Percentiles rank a stretch among this genome's conserved stretches.
phyloP scores from a whole-genome alignment of 2,797 vertebrate genomes.

The Lagocephalus sceleratus region DNA sequence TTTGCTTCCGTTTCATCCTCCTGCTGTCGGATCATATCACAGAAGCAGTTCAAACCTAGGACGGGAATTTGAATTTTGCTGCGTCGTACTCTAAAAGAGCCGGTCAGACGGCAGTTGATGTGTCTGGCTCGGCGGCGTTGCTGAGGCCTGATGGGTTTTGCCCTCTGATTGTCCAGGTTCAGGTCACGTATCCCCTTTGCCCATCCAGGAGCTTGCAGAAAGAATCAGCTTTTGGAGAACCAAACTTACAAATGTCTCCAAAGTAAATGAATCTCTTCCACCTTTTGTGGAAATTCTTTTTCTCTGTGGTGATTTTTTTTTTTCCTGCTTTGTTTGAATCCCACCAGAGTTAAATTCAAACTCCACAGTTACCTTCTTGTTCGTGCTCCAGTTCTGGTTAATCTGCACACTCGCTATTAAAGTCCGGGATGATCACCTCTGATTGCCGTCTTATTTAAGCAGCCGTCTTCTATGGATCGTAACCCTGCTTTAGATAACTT shows the following conservation, averaged over 20 bases:
- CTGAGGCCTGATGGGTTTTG: no score
- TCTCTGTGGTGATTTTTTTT: not conserved
- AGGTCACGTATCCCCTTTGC: no score
- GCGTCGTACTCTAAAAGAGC: constrained; percentile 25
- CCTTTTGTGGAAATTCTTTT: no score
- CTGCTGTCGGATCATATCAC: constrained; percentile 19
- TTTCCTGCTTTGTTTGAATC: constrained; percentile 20
- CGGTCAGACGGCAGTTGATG: constrained; percentile 28
- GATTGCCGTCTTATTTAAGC: constrained; percentile 30
- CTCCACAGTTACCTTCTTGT: constrained; percentile 10
- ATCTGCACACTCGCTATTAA: constrained; percentile 53
- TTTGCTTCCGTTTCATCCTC: constrained; percentile 15
- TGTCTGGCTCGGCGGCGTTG: constrained; percentile 18
- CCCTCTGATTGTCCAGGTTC: no score
- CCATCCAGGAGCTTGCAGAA: no score
- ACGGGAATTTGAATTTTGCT: constrained; percentile 37
- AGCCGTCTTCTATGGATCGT: constrained; percentile 50
- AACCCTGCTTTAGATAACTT: constrained; percentile 67
- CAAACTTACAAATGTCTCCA: no score
- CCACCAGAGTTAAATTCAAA: constrained; percentile 17
- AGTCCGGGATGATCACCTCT: constrained; percentile 38
- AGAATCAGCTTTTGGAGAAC: no score
- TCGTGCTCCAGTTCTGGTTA: constrained; percentile 18
- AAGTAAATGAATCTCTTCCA: no score
- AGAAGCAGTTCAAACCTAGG: constrained; percentile 30